A percentile compares a stretch with the other conserved stretches of the same genome.
phyloP scores from a whole-genome alignment of 2,888 invertebrate genomes.

The Ophion ellenae region DNA sequence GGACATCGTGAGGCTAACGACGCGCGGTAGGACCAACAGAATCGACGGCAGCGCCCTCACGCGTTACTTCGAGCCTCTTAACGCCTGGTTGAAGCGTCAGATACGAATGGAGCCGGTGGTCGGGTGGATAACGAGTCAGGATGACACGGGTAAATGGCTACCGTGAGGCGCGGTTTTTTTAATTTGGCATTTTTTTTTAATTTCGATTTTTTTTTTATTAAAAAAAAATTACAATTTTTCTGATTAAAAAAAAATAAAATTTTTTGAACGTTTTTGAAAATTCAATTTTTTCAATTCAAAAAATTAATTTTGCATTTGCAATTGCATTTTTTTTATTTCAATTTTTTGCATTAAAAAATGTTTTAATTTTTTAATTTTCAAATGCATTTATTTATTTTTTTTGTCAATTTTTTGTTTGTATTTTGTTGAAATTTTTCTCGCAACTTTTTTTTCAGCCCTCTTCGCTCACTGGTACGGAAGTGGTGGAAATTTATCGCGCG shows the following conservation, averaged over 20 bases:
- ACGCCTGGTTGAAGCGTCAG: constrained; percentile 91
- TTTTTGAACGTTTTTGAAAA: background rate
- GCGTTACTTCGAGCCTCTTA: constrained; percentile 92
- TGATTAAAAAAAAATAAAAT: background rate
- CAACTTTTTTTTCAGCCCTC: constrained; percentile 78
- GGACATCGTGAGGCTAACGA: constrained; percentile 90
- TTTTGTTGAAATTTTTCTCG: background rate
- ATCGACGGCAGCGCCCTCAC: constrained; percentile 91
- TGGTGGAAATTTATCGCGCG: constrained; percentile 49
- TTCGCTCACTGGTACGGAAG: constrained; percentile 81
- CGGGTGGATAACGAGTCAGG: constrained; percentile 90
- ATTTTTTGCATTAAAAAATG: background rate
- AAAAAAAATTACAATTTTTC: background rate
- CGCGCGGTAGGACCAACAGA: constrained; percentile 88
- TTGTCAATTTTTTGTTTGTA: no score
- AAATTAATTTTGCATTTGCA: no score
- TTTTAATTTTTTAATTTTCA: background rate
- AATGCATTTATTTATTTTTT: no score
- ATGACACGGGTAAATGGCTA: constrained; percentile 86
- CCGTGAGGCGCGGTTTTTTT: background rate
- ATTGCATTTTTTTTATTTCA: no score
- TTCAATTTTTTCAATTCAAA: background rate
- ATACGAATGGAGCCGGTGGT: constrained; percentile 89
- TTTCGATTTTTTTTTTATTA: background rate
- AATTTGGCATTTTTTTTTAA: background rate